phyloP scores from a whole-genome alignment of 2,113 vertebrate genomes.

The Melanostigma gelatinosum region DNA sequence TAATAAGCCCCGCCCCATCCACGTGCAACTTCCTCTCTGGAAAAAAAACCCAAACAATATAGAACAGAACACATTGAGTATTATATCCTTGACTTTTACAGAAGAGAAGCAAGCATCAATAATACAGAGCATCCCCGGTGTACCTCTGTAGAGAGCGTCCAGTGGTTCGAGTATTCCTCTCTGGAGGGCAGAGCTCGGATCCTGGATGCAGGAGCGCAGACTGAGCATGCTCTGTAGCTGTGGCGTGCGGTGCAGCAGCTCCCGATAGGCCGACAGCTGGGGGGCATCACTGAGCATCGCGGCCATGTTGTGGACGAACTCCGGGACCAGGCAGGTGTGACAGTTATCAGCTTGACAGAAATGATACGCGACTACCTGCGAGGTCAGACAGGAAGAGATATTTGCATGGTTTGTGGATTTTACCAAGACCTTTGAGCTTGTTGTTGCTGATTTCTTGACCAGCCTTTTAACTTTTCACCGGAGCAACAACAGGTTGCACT shows the following conservation, averaged over 20 bases:
- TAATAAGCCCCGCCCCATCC: constrained; percentile 92
- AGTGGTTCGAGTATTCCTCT: constrained; percentile 93
- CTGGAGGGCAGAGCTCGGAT: constrained; percentile 91
- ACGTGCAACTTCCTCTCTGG: constrained; percentile 92
- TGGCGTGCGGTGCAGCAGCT: constrained; percentile 91
- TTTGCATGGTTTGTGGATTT: not conserved
- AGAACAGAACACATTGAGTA: not conserved
- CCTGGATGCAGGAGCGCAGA: constrained; percentile 95
- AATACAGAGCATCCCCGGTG: not conserved
- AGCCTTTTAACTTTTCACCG: not conserved
- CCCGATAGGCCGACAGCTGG: constrained; percentile 90
- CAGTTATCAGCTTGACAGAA: constrained; percentile 99
- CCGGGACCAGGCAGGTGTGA: constrained; percentile 96
- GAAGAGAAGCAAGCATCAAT: too few relatives aligned
- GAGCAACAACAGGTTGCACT: not conserved
- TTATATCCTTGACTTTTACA: not conserved
- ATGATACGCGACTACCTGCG: constrained; percentile 95
- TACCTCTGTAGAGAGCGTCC: constrained; percentile 92
- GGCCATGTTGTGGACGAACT: constrained; percentile 97
- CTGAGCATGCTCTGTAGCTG: constrained; percentile 95
- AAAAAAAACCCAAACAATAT: not conserved
- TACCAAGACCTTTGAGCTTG: not conserved
- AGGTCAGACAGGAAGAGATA: not conserved
- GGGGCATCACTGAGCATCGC: constrained; percentile 93
- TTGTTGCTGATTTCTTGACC: not conserved